Evolutionary conservation across 2,113 vertebrate species (phyloP).

Genomic region (Crotalus tigris): DNA sequence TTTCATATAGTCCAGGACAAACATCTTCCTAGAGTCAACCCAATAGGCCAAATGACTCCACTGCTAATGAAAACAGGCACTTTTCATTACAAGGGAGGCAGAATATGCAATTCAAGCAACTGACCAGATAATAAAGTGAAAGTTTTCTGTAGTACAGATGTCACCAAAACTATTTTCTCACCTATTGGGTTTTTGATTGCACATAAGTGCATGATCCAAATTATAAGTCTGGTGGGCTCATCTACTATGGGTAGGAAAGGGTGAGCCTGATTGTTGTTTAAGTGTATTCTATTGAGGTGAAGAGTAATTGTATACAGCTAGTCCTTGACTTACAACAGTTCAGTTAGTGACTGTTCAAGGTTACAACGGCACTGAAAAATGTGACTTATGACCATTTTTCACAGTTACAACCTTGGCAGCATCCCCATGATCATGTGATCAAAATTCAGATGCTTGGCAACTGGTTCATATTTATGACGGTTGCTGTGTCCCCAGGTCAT

Average conservation of each 20-base stretch:
- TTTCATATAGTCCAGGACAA: not conserved
- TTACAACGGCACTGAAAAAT: no score
- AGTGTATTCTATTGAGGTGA: not conserved
- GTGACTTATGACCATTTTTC: no score
- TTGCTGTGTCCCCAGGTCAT: no score
- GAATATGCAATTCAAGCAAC: not conserved
- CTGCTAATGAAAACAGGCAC: not conserved
- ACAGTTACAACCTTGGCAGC: no score
- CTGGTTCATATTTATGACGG: no score
- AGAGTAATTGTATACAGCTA: not conserved
- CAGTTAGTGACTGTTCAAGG: no score
- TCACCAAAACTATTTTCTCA: not conserved
- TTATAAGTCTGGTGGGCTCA: not conserved
- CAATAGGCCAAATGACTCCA: not conserved
- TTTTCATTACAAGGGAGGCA: not conserved
- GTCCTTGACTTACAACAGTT: no score
- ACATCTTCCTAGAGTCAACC: not conserved
- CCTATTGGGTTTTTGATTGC: not conserved
- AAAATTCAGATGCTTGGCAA: no score
- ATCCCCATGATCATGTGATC: no score
- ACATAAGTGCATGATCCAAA: not conserved
- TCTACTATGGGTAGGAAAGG: not conserved
- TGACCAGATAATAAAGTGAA: not conserved
- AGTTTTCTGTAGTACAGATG: not conserved
- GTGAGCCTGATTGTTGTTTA: not conserved